These are phyloP conservation scores for Percopsis omiscomaycus DNA, from an alignment of 2,797 vertebrate species.

Conservation along the genomic window DNA sequence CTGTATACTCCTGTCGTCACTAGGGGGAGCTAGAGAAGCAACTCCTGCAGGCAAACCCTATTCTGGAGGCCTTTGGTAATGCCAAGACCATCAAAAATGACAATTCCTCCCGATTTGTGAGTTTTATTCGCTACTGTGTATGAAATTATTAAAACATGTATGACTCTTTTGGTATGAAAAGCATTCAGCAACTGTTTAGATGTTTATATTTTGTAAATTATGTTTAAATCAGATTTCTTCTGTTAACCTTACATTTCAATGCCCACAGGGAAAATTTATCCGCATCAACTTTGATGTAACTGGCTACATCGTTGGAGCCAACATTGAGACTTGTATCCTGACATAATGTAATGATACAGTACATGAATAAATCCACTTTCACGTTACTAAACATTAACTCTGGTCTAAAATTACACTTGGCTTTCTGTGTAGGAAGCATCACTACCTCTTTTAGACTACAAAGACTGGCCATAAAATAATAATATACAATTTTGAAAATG, in stretches of 20 bases:
- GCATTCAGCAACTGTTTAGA: not conserved
- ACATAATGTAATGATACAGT: not conserved
- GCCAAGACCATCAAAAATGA: conserved; percentile 99
- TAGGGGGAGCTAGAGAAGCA: conserved; percentile 99
- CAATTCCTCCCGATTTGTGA: conserved; percentile 97
- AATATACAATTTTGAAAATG: no score
- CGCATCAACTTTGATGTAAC: conserved; percentile 98
- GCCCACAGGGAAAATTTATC: conserved; percentile 93
- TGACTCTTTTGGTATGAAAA: not conserved
- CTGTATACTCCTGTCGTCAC: conserved; percentile 60
- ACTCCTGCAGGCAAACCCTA: conserved; percentile 96
- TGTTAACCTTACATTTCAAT: not conserved
- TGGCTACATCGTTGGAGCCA: conserved; percentile 95
- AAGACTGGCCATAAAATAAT: no score
- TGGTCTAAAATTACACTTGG: not conserved
- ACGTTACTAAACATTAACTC: conserved; percentile 10
- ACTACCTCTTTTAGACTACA: not conserved
- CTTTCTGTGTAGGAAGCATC: conserved; percentile 9
- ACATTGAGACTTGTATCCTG: conserved; percentile 98
- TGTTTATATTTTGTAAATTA: not conserved
- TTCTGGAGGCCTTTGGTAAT: conserved; percentile 96
- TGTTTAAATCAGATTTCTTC: not conserved
- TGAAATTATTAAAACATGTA: no score
- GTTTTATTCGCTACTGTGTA: conserved; percentile 52
- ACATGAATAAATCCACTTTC: no score